Evolutionary conservation across 2,888 invertebrate genomes (phyloP).

Genomic region (Acrocera orbiculus): DNA sequence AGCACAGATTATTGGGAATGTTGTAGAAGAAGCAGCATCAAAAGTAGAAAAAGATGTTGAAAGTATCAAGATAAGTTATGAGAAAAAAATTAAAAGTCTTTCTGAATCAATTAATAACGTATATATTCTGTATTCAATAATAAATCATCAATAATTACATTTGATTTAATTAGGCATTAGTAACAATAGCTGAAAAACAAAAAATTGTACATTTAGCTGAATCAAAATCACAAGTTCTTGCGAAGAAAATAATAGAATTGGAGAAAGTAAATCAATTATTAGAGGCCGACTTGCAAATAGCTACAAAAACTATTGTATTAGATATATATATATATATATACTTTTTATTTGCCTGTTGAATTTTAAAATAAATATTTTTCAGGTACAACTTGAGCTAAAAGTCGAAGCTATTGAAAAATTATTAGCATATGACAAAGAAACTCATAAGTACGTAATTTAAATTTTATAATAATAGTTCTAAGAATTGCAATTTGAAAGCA

Average conservation of each 20-base stretch:
- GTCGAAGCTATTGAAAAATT: conserved; percentile 39
- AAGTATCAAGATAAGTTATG: conserved; percentile 37
- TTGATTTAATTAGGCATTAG: conserved; percentile 11
- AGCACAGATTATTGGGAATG: conserved; percentile 34
- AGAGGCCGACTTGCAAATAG: conserved; percentile 25
- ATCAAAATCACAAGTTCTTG: conserved; percentile 17
- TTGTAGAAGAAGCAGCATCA: conserved; percentile 38
- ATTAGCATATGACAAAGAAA: conserved; percentile 41
- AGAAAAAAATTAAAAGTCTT: conserved; percentile 37
- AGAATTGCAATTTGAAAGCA: too few species aligned
- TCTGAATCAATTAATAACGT: conserved; percentile 33
- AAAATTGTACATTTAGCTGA: conserved; percentile 24
- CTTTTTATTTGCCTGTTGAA: background rate
- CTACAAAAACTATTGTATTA: conserved; percentile 25
- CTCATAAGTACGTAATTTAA: conserved; percentile 19
- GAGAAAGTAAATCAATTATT: conserved; percentile 18
- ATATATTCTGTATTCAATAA: background rate
- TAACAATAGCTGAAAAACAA: conserved; percentile 15
- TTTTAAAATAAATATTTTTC: conserved; percentile 18
- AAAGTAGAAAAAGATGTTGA: conserved; percentile 41
- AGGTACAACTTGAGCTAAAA: conserved; percentile 38
- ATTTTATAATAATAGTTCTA: too few species aligned
- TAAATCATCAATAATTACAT: too few species aligned
- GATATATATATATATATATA: background rate
- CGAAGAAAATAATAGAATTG: conserved; percentile 18